A percentile compares a stretch with the other conserved stretches of the same genome.
These are phyloP conservation scores for Atlantisia rogersi DNA, from an alignment of 2,113 vertebrate species.

Conservation along the genomic window DNA sequence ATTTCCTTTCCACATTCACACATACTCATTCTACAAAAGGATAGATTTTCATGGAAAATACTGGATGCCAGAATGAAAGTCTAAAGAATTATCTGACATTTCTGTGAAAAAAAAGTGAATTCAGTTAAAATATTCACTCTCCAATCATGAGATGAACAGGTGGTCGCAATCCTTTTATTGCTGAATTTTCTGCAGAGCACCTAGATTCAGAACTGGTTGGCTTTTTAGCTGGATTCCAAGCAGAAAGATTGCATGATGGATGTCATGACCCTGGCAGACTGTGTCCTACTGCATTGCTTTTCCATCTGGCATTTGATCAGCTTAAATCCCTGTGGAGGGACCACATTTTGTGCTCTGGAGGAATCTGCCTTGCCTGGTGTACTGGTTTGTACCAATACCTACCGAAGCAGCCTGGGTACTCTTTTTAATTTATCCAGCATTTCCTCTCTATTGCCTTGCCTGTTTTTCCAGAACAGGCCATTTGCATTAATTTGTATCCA, in stretches of 20 bases:
- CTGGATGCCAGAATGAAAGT: background rate
- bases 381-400: conserved; percentile 24
- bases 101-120: background rate
- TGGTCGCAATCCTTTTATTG: background rate
- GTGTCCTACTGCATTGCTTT: background rate
- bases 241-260: background rate
- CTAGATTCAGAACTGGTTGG: background rate
- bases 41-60: conserved; percentile 8
- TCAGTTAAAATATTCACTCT: background rate
- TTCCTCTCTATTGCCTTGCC: conserved; percentile 33
- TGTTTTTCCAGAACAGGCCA: conserved; percentile 7
- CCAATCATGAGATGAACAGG: background rate
- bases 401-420: background rate
- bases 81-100: background rate
- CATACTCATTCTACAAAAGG: background rate
- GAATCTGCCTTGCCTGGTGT: background rate
- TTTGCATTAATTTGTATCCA: background rate
- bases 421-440: conserved; percentile 11
- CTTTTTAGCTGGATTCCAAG: background rate
- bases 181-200: background rate
- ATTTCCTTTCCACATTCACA: background rate
- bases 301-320: background rate
- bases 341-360: background rate
- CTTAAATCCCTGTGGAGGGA: background rate
- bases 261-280: background rate